phyloP scores from a whole-genome alignment of 2,888 invertebrate genomes.

The Galerucella nymphaeae region DNA sequence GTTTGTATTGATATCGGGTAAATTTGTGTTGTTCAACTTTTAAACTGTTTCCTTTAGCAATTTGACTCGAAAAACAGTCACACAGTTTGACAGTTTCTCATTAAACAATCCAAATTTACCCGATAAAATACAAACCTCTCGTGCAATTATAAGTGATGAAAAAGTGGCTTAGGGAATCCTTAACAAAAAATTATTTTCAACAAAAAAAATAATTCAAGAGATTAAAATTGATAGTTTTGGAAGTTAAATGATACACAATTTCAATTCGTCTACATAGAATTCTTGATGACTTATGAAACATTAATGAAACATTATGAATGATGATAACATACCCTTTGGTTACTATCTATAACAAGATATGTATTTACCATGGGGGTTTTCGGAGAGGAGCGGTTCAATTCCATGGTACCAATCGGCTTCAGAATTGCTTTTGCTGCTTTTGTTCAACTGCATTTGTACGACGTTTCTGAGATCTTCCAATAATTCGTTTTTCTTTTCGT shows the following conservation, averaged over 20 bases:
- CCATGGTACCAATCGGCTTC: conserved; percentile 13
- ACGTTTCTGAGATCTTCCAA: conserved; percentile 15
- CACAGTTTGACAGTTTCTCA: no score
- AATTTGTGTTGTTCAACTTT: no score
- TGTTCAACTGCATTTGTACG: conserved; percentile 7
- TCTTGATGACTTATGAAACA: neutral
- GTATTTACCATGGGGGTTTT: conserved; percentile 13
- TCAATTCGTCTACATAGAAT: no score
- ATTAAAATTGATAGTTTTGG: neutral
- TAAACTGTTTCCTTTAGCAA: no score
- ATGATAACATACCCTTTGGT: neutral
- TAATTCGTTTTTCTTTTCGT: conserved; percentile 13
- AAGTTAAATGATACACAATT: neutral
- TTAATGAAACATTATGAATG: neutral
- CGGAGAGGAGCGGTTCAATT: conserved; percentile 7
- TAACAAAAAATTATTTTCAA: no score
- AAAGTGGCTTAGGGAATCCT: no score
- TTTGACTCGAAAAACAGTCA: no score
- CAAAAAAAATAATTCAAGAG: neutral
- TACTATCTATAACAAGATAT: conserved; percentile 8
- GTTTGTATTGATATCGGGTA: no score
- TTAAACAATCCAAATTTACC: no score
- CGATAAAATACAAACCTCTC: no score
- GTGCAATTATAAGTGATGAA: no score
- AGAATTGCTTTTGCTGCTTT: conserved; percentile 9